Conservation (phyloP, 2,888 invertebrate genomes). For the Boloria euphrosyne region DNA sequence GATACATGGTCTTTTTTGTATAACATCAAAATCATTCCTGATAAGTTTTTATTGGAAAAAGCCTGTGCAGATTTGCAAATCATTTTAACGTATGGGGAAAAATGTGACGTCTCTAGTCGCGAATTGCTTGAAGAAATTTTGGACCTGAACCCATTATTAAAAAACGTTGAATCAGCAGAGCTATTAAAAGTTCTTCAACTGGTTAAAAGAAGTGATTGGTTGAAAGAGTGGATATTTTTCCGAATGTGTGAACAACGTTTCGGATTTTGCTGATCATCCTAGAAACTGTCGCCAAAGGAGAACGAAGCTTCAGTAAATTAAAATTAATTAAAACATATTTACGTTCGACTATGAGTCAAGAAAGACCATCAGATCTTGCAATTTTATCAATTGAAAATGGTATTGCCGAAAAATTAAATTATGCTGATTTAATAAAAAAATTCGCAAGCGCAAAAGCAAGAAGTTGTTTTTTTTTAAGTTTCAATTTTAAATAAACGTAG, state of each 20-base stretch:
- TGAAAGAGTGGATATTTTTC: neutral
- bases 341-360: too few relatives aligned
- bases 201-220: neutral
- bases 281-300: neutral
- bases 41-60: neutral
- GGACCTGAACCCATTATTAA: neutral
- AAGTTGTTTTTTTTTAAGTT: neutral
- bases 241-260: neutral
- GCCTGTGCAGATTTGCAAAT: neutral
- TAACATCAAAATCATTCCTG: neutral
- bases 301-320: too few relatives aligned
- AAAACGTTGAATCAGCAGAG: neutral
- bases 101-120: neutral
- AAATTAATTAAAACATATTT: too few relatives aligned
- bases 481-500: too few relatives aligned
- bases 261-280: neutral
- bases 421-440: constrained; percentile 5
- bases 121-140: neutral
- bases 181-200: neutral
- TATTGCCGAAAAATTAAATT: constrained; percentile 6
- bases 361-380: neutral
- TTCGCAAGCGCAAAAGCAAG: constrained; percentile 2
- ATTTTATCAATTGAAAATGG: constrained; percentile 1
- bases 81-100: neutral
- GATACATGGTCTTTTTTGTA: neutral